Base-by-base conservation (phyloP, 2,797 vertebrate genomes). In the Echiichthys vipera region DNA sequence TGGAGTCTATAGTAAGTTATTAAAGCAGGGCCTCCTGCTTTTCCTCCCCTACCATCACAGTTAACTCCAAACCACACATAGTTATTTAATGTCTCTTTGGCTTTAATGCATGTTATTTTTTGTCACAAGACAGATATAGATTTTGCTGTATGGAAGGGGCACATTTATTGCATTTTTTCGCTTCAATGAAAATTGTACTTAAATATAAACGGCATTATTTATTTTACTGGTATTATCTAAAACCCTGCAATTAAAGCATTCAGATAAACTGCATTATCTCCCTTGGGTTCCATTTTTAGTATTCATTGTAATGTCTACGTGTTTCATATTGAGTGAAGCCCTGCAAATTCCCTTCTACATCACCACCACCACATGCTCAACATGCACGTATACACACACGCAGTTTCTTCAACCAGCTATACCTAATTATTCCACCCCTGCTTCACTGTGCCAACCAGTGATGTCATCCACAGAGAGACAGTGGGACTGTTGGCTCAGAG, bases 381-480 rank as follows among this genome's bases (percentile, higher is more conserved):
- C 49, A 56, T 42, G 34, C 76, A 75, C 67, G 25, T 61, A 58
- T 65, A 73, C 56, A 73, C 68, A 86, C 67, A 82, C 77, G 78
- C 76, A 32, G 65, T 82, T 74, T 86, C 88, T 85, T 85, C 90
- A 85, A 78, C 84, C 89, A 90, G 88, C 88, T 90, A 89, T 93
- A 91, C 90, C 91, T 89, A 92, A 94, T 94, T 95, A 94, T 90
- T 91, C 89, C 81, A 75, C 86, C 77, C 78, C 74, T 64, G 81
- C 77, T 80, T 86, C 76, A 76, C 67, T 51, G 74, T 92, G 93
- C 94, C 93, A 94, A 89, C 81, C 61, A 84, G 89, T 95, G 95
- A 95, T 93, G 94, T 95, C 94, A 95, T 85, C 85, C 88, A 83
- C 79, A 72, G 65, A 88, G 89, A 89, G 82, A 89, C 84, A 87